phyloP scores from a whole-genome alignment of 2,888 invertebrate species.

The Drosophila ezoana region DNA sequence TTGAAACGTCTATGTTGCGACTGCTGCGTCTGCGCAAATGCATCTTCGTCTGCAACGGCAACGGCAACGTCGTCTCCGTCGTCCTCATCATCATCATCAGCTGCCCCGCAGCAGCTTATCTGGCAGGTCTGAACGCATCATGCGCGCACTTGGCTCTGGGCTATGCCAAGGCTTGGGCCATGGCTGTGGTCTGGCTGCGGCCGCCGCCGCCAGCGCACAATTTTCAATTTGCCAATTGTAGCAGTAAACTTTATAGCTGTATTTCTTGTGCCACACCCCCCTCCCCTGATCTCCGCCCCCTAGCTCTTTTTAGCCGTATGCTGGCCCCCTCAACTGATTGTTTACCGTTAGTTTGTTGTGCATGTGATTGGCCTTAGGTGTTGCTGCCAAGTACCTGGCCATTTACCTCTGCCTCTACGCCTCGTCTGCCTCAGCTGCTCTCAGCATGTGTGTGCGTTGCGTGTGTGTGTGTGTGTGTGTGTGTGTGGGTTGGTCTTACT shows the following conservation, averaged over 20 bases:
- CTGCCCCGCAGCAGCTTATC: constrained; percentile 61
- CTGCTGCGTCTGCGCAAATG: constrained; percentile 57
- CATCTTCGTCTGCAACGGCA: constrained; percentile 62
- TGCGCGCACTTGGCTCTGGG: constrained; percentile 60
- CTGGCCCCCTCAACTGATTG: constrained; percentile 5
- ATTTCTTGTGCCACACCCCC: constrained; percentile 25
- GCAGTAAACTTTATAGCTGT: constrained; percentile 78
- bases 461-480: constrained; percentile 23
- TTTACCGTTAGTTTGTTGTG: constrained; percentile 68
- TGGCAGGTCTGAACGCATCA: constrained; percentile 65
- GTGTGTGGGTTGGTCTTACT: constrained; percentile 54
- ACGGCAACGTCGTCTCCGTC: background rate
- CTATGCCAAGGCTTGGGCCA: constrained; percentile 46
- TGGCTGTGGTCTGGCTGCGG: constrained; percentile 27
- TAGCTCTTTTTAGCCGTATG: constrained; percentile 1
- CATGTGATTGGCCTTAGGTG: constrained; percentile 78
- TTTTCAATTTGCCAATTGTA: constrained; percentile 82
- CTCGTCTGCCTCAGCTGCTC: constrained; percentile 2
- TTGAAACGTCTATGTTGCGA: constrained; percentile 76
- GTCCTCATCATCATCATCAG: constrained; percentile 20
- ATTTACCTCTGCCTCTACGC: constrained; percentile 31
- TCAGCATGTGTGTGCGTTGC: constrained; percentile 10
- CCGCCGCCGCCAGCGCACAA: constrained; percentile 60
- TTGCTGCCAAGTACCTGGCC: constrained; percentile 56
- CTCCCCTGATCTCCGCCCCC: background rate